Evolutionary conservation across 2,113 vertebrate species (phyloP).

Genomic region (Tetrax tetrax): DNA sequence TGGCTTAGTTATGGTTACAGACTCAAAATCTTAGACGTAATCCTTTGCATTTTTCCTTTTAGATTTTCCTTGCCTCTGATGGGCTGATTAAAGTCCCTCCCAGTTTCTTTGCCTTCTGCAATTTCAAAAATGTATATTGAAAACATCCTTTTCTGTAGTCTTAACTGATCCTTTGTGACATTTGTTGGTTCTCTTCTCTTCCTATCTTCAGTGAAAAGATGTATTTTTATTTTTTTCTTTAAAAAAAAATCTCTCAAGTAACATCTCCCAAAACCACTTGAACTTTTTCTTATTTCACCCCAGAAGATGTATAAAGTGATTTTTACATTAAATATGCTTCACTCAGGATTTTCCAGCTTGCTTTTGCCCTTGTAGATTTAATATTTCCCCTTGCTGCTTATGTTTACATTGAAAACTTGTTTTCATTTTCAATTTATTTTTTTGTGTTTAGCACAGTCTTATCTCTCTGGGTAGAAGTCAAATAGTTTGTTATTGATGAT

Average conservation of each 20-base stretch:
- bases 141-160: neutral
- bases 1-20: neutral
- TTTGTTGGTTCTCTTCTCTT: neutral
- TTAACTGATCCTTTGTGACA: neutral
- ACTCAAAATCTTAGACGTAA: neutral
- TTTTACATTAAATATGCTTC: neutral
- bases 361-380: neutral
- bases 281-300: neutral
- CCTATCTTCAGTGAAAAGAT: neutral
- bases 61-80: neutral
- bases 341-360: neutral
- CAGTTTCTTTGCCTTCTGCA: neutral
- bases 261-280: neutral
- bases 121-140: neutral
- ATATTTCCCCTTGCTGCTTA: neutral
- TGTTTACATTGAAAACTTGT: constrained; percentile 11
- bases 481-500: constrained; percentile 16
- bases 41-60: neutral
- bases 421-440: constrained; percentile 29
- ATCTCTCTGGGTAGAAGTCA: neutral
- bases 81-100: neutral
- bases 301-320: neutral
- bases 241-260: neutral
- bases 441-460: neutral
- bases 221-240: no score